A percentile compares a stretch with the other conserved stretches of the same genome.
These are phyloP conservation scores for Hypomecis atomaria DNA, from an alignment of 2,888 invertebrate species.

Conservation along the genomic window DNA sequence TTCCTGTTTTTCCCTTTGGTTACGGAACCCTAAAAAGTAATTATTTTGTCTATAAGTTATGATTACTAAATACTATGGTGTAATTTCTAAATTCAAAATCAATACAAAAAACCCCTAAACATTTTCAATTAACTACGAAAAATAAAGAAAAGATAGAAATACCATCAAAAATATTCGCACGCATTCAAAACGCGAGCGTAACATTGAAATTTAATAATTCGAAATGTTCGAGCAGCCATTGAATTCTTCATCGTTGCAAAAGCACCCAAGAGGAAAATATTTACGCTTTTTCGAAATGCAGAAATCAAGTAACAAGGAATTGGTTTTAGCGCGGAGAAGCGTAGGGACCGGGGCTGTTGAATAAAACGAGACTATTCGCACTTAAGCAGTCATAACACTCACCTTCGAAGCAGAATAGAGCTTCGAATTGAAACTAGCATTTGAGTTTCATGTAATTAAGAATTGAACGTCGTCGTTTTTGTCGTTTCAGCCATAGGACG, in stretches of 20 bases:
- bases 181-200: slow-evolving; percentile 45
- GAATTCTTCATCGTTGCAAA: slow-evolving; percentile 74
- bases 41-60: too few species aligned
- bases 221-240: slow-evolving; percentile 66
- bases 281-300: slow-evolving; percentile 83
- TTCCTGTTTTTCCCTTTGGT: too few species aligned
- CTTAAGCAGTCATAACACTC: slow-evolving; percentile 70
- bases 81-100: neutral
- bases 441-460: too few species aligned
- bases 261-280: slow-evolving; percentile 82
- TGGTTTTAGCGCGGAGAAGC: slow-evolving; percentile 79
- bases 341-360: slow-evolving; percentile 71
- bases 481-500: too few species aligned
- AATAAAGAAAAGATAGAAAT: slow-evolving; percentile 41
- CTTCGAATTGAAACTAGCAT: slow-evolving; percentile 56
- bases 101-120: neutral
- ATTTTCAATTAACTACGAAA: neutral
- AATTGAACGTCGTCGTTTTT: too few species aligned
- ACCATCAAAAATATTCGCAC: slow-evolving; percentile 46
- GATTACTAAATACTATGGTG: too few species aligned
- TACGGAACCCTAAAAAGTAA: too few species aligned
- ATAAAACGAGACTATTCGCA: slow-evolving; percentile 66
- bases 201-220: slow-evolving; percentile 69
- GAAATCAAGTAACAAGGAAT: slow-evolving; percentile 84
- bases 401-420: slow-evolving; percentile 63